Conservation (phyloP, 2,797 vertebrate genomes). For the Sternotherus odoratus region DNA sequence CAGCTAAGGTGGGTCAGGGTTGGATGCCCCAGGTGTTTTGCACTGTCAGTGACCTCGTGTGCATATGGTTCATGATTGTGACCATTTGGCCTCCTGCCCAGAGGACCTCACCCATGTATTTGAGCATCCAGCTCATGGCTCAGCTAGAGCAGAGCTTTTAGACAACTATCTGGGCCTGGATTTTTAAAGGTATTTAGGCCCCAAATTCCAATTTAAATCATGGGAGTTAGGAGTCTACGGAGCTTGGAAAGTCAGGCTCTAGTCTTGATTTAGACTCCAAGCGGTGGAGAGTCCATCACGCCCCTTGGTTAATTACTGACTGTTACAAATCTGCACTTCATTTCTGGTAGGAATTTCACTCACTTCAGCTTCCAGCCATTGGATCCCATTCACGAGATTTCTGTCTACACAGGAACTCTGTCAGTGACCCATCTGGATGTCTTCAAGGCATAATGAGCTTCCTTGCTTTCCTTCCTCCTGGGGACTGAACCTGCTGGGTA, state of each 20-base stretch:
- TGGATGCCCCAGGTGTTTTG: not conserved
- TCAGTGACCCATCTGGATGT: not conserved
- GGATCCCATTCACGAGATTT: not conserved
- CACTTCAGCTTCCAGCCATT: not conserved
- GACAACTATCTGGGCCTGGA: not conserved
- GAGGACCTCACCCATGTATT: not conserved
- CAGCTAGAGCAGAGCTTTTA: not conserved
- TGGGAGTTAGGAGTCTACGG: not conserved
- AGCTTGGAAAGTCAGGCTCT: not conserved
- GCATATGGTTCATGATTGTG: not conserved
- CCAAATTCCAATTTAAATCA: not conserved
- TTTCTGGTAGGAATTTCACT: not conserved
- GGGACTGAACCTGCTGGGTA: not conserved
- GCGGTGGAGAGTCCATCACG: not conserved
- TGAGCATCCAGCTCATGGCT: not conserved
- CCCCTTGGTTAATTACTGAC: not conserved
- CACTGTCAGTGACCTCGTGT: not conserved
- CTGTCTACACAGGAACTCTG: not conserved
- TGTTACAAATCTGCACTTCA: not conserved
- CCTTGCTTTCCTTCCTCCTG: not conserved
- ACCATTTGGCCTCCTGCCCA: not conserved
- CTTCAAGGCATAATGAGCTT: not conserved
- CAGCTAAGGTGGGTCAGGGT: not conserved
- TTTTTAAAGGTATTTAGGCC: not conserved
- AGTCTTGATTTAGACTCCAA: not conserved